Evolutionary conservation across 2,797 vertebrate genomes (phyloP).

Genomic region (Syndactyla subalaris): DNA sequence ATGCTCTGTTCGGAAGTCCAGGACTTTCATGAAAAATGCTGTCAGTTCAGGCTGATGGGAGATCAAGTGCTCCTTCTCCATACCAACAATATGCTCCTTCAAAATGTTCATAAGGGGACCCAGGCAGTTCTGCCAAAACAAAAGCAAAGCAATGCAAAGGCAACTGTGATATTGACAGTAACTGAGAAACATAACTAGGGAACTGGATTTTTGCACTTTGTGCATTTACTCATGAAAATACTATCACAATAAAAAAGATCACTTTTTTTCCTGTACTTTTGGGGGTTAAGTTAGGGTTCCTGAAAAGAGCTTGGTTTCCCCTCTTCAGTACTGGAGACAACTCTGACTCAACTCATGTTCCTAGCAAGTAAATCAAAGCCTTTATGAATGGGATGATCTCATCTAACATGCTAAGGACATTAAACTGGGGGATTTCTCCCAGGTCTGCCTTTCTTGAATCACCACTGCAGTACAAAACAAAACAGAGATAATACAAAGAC

Average conservation of each 20-base stretch:
- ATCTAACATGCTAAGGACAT: background rate
- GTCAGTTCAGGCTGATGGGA: slow-evolving; percentile 91
- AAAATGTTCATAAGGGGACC: slow-evolving; percentile 87
- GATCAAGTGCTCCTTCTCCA: slow-evolving; percentile 87
- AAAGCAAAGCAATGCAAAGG: slow-evolving; percentile 11
- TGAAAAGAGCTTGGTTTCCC: background rate
- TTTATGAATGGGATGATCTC: background rate
- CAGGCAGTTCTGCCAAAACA: slow-evolving; percentile 79
- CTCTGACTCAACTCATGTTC: background rate
- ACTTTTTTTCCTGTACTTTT: background rate
- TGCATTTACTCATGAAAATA: background rate
- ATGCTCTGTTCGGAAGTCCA: slow-evolving; percentile 88
- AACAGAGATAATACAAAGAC: background rate
- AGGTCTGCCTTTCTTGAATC: background rate
- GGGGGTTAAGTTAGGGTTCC: background rate
- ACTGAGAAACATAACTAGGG: fast-evolving
- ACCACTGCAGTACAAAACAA: background rate
- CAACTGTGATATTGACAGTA: background rate
- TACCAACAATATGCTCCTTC: slow-evolving; percentile 86
- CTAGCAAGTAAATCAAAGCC: background rate
- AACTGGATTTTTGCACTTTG: background rate
- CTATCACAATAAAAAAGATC: fast-evolving
- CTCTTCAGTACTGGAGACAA: background rate
- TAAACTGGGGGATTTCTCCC: background rate
- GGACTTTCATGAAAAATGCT: slow-evolving; percentile 87